Percentiles rank a stretch among this genome's conserved stretches.
Conservation (phyloP, 2,888 invertebrate genomes). For the Apoda limacodes region DNA sequence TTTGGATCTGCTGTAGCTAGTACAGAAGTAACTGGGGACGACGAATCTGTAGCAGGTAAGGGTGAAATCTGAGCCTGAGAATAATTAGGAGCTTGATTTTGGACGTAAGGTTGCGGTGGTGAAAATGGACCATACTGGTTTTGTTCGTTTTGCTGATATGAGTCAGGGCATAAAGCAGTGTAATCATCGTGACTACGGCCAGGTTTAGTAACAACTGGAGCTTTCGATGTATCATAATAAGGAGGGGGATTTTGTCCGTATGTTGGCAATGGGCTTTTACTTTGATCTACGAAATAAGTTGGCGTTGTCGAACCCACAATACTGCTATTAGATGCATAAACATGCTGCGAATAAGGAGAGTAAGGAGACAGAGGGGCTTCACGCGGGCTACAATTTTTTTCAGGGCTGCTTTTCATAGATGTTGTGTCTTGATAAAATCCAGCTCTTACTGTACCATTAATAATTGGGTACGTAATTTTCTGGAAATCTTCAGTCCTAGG, state of each 20-base stretch:
- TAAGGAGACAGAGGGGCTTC: conserved; percentile 72
- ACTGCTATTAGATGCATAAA: conserved; percentile 50
- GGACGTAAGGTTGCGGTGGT: conserved; percentile 45
- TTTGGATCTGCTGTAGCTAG: conserved; percentile 37
- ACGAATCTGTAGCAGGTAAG: conserved; percentile 27
- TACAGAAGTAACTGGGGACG: conserved; percentile 29
- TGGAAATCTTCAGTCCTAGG: conserved; percentile 79
- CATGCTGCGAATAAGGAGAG: conserved; percentile 58
- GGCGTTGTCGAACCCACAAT: conserved; percentile 44
- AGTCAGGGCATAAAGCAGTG: conserved; percentile 60
- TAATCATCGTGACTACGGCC: conserved; percentile 68
- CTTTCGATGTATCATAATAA: conserved; percentile 73
- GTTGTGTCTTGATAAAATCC: conserved; percentile 91
- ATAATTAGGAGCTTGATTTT: conserved; percentile 38
- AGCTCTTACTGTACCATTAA: conserved; percentile 87
- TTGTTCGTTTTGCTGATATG: conserved; percentile 65
- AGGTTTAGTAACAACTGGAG: conserved; percentile 50
- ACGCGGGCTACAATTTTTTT: conserved; percentile 85
- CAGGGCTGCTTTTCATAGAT: conserved; percentile 86
- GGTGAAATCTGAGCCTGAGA: conserved; percentile 40
- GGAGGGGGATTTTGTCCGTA: conserved; percentile 62
- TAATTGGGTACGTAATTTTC: conserved; percentile 76
- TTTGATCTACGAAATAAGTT: conserved; percentile 55
- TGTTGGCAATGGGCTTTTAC: conserved; percentile 53
- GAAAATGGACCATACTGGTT: conserved; percentile 57